Conservation (phyloP, 2,888 invertebrate genomes). For the Atrina japonica region DNA sequence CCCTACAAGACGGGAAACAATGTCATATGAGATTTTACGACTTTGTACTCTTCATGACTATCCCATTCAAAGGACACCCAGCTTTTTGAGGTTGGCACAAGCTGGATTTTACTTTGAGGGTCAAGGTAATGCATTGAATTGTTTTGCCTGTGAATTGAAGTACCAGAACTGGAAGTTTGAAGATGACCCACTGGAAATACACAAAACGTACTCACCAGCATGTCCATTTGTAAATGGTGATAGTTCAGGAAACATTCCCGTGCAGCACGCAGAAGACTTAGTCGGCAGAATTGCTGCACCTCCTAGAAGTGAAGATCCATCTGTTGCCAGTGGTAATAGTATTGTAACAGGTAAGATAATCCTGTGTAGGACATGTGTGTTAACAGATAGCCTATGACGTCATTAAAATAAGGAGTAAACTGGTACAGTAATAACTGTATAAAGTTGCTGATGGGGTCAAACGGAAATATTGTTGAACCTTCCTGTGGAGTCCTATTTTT, state of each 20-base stretch:
- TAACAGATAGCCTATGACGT: too few relatives aligned
- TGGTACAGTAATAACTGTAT: too few relatives aligned
- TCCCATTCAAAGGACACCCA: conserved; percentile 4
- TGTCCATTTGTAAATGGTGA: conserved; percentile 21
- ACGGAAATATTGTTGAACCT: too few relatives aligned
- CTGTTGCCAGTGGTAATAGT: too few relatives aligned
- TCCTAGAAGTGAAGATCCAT: too few relatives aligned
- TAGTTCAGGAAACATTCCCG: conserved; percentile 8
- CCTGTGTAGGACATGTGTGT: too few relatives aligned
- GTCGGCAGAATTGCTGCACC: too few relatives aligned
- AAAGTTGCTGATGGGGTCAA: too few relatives aligned
- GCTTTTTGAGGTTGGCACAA: conserved; percentile 28
- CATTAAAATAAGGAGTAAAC: too few relatives aligned
- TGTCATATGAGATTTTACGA: conserved; percentile 20
- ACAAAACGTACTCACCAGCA: conserved; percentile 26
- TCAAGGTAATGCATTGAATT: conserved; percentile 22
- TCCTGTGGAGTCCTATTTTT: too few relatives aligned
- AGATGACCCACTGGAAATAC: conserved; percentile 27
- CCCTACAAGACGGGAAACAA: conserved; percentile 19
- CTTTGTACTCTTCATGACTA: conserved; percentile 23
- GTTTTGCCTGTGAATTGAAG: conserved; percentile 23
- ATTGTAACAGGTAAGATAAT: too few relatives aligned
- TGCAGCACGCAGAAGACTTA: neutral
- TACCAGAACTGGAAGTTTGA: conserved; percentile 25
- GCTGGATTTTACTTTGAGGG: conserved; percentile 40